Evolutionary conservation across 2,113 vertebrate genomes (phyloP).

Genomic region (Lepus timidus): DNA sequence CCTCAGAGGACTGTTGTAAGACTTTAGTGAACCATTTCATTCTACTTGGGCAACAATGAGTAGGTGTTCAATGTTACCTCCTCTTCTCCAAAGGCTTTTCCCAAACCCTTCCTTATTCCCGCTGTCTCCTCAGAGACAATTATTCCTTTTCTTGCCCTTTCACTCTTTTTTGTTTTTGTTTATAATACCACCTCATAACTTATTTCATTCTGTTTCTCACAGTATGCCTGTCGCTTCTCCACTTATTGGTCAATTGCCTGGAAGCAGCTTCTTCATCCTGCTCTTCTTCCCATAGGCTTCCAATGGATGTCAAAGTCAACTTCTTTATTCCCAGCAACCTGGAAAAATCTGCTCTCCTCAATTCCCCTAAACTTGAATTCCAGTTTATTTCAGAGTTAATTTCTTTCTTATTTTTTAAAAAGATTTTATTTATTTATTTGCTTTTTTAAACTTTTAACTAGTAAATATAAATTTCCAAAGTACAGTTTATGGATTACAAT

Average conservation of each 20-base stretch:
- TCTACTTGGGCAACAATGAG: background rate
- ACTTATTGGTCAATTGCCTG: background rate
- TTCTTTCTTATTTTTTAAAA: background rate
- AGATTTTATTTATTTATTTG: too few species aligned
- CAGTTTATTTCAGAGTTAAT: constrained; percentile 55
- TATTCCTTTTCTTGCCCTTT: background rate
- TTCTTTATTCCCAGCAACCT: background rate
- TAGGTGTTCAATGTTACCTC: background rate
- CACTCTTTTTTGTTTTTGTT: background rate
- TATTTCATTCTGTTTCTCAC: background rate
- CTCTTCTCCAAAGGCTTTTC: background rate
- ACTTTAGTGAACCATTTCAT: background rate
- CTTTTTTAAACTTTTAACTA: too few species aligned
- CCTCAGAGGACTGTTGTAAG: background rate
- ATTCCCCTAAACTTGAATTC: constrained; percentile 54
- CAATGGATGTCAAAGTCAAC: background rate
- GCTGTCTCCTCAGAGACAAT: background rate
- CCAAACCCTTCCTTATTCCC: background rate
- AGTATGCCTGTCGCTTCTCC: background rate
- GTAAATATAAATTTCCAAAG: too few species aligned
- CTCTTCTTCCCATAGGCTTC: background rate
- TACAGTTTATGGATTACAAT: too few species aligned
- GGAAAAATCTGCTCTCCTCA: background rate
- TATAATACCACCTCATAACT: background rate
- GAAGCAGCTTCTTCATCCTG: background rate